Base-by-base conservation (phyloP, 2,113 vertebrate genomes). In the Cephalopholis sonnerati region DNA sequence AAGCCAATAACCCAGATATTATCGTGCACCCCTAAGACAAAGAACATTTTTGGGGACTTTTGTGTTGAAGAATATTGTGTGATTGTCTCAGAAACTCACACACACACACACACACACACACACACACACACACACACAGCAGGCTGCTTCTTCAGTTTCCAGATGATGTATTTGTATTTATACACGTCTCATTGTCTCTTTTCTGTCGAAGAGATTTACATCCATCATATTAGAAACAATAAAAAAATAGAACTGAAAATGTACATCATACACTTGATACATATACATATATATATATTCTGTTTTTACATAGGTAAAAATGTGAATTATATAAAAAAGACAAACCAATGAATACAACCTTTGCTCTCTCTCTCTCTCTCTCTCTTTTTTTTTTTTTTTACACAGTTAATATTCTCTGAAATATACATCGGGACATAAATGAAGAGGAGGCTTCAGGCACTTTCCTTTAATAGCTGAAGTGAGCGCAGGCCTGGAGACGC, bases 221-320 rank as follows among this genome's bases (percentile, higher is more conserved):
- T 95, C 93, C 93, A 96, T 97, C 96, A 96, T 96, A 96, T 96
- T 97, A 97, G 95, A 97, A 97, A 98, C 96, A 96, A 97, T 97
- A 90, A 96, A 97, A 97, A 94, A 91, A 92, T 91, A 91, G 74
- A 92, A 91, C 91, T 88, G 81, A 97, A 97, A 97, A 97, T 97
- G 96, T 97, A 97, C 96, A 97, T 97, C 96, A 97, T 97, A 97
- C 95, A 96, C 95, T 94, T 96, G 93, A 90, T 96, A 96, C 72
- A 84, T 71, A 68, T 63, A 82, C 29, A 81, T 78, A 64, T 74
- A 69, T 54, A 81, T 39, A 48, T 72, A 44, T 44, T 44, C 27
- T 95, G 85, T 85, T 86, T 87, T 85, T 89, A 97, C 95, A 95
- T 94, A 94, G 94, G 96, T 97, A 97, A 96, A 97, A 97, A 97